These are phyloP conservation scores for Vesta saturnalis DNA, from an alignment of 2,888 invertebrate species.

Conservation along the genomic window DNA sequence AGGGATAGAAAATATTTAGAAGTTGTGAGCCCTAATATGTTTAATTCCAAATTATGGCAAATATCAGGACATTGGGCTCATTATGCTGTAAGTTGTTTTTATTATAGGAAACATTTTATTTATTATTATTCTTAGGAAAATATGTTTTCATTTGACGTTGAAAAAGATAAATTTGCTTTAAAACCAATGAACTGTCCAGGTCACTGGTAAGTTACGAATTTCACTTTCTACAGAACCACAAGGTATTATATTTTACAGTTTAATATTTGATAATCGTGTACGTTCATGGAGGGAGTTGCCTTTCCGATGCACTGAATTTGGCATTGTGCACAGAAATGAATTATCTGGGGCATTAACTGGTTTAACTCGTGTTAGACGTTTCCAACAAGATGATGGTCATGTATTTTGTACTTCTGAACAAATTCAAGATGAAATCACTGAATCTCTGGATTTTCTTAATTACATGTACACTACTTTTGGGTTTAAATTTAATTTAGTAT, in stretches of 20 bases:
- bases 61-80: conserved; percentile 99
- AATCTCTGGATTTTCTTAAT: conserved; percentile 88
- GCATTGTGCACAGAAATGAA: conserved; percentile 96
- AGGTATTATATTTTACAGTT: conserved; percentile 55
- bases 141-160: conserved; percentile 95
- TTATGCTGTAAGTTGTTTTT: conserved; percentile 73
- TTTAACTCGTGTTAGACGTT: conserved; percentile 93
- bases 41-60: conserved; percentile 96
- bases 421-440: conserved; percentile 84
- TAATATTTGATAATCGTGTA: conserved; percentile 80
- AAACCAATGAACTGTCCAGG: conserved; percentile 99
- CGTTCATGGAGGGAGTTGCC: conserved; percentile 98
- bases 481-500: conserved; percentile 90
- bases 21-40: conserved; percentile 96
- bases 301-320: conserved; percentile 95
- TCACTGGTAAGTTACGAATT: conserved; percentile 84
- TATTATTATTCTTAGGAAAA: conserved; percentile 73
- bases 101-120: not conserved
- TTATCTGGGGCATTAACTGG: conserved; percentile 94
- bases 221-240: not conserved
- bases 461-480: conserved; percentile 92
- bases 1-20: conserved; percentile 93
- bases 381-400: conserved; percentile 99
- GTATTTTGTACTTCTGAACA: conserved; percentile 94
- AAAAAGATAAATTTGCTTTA: conserved; percentile 95